Conservation (phyloP, 2,888 invertebrate species). For the Hipparchia semele region DNA sequence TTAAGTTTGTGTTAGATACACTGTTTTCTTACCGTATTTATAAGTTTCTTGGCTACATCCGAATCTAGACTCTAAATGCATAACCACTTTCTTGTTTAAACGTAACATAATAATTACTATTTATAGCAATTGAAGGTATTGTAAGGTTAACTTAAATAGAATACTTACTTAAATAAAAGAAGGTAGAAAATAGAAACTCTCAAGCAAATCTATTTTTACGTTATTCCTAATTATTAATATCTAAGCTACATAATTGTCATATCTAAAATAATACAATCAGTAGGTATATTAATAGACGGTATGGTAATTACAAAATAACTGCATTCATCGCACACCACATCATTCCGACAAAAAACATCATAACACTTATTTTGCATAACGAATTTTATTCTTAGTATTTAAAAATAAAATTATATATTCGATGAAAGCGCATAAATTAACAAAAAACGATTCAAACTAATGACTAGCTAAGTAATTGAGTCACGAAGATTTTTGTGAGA, state of each 20-base stretch:
- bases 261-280: slow-evolving; percentile 18
- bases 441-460: neutral
- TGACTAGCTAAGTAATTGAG: neutral
- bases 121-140: no score
- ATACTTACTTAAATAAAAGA: slow-evolving; percentile 1
- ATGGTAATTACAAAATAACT: slow-evolving; percentile 5
- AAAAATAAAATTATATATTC: neutral
- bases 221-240: slow-evolving; percentile 29
- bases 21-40: no score
- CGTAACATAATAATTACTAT: no score
- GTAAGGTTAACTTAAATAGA: neutral
- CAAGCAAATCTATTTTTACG: slow-evolving; percentile 32
- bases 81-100: no score
- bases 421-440: slow-evolving; percentile 1
- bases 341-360: neutral
- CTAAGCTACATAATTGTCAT: slow-evolving; percentile 31
- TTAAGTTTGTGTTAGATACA: no score
- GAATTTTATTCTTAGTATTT: neutral
- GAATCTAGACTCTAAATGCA: no score
- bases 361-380: neutral
- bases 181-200: slow-evolving; percentile 22
- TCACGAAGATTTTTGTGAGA: neutral
- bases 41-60: no score
- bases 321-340: neutral
- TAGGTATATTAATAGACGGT: slow-evolving; percentile 25